phyloP scores from a whole-genome alignment of 2,888 invertebrate genomes.

The Thymelicus acteon region DNA sequence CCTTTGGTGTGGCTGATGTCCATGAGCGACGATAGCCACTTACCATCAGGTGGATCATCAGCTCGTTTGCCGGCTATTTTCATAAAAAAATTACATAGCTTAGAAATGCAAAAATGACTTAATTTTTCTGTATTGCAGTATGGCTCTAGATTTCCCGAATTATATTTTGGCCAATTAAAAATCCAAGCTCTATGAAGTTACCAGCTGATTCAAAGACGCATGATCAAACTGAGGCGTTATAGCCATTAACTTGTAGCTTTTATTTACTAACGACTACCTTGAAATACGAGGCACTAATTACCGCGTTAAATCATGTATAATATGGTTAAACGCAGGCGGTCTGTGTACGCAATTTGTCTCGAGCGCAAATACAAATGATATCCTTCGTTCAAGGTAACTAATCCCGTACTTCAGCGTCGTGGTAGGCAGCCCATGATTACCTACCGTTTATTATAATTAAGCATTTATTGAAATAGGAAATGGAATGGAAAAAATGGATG shows the following conservation, averaged over 20 bases:
- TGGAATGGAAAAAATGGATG: background rate
- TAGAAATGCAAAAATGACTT: no score
- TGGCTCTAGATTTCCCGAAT: no score
- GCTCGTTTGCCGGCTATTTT: no score
- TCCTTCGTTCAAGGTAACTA: conserved; percentile 14
- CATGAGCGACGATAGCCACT: no score
- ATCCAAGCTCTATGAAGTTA: no score
- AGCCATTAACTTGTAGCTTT: conserved; percentile 17
- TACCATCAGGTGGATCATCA: no score
- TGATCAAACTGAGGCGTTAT: conserved; percentile 13
- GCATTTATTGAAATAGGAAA: conserved; percentile 4
- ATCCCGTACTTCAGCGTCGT: conserved; percentile 9
- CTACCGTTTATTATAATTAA: background rate
- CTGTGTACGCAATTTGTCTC: conserved; percentile 25
- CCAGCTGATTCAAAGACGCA: no score
- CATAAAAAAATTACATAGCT: no score
- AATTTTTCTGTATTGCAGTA: no score
- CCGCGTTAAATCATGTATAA: conserved; percentile 35
- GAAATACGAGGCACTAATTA: conserved; percentile 35
- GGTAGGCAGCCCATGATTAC: conserved; percentile 21
- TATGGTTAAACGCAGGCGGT: conserved; percentile 23
- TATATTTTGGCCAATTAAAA: no score
- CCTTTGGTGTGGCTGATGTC: no score
- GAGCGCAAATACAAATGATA: conserved; percentile 26
- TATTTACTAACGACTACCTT: conserved; percentile 34